Base-by-base conservation (phyloP, 2,888 invertebrate genomes). In the Hypsopygia costalis region DNA sequence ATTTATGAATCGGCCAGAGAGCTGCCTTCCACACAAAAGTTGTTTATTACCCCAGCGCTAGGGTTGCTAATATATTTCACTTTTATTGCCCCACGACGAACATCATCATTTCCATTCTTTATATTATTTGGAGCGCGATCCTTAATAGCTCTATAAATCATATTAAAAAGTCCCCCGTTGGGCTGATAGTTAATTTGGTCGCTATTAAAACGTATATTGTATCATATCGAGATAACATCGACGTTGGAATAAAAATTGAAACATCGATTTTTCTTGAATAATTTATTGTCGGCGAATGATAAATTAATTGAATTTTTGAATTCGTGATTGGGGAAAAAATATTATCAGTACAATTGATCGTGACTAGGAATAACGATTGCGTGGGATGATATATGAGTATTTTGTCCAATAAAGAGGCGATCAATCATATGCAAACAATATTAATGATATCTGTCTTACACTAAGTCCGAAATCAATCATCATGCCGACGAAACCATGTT, bases 1-100 rank as follows among this genome's bases (percentile, higher is more conserved):
- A 85, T 86, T 86, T 87, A 87, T 87, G 85, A 83, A 83, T 81
- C 81, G 72, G 65, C 70, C 64, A 52, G 67, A 68, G 75, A 76
- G 77, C 75, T 81, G 83, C 85, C 83, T 85, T 87, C 86, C 77
- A 82, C 81, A 81, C 85, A 81, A 82, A 83, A 78, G 76, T 86
- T 81, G 83, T 88, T 86, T 87, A 87, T 83, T 68, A 68, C 76
- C 45, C 51, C 57, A 62, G 55, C 64, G 59, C 59, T 73, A 85
- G 87, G 87, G 87, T 62, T 85, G 72, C 75, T 71, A 71, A 72
- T 76, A 66, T 71, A 73, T 71, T 75, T 72, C 67, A 66, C 72
- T 75, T 78, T 77, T 68, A 74, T 69, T 69, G 62, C 73, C 64
- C 56, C 52, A 65, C 67, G 69, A 67, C 62, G 64, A 64, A 80